Base-by-base conservation (phyloP, 1,140 invertebrate genomes). In the Musca vetustissima region DNA sequence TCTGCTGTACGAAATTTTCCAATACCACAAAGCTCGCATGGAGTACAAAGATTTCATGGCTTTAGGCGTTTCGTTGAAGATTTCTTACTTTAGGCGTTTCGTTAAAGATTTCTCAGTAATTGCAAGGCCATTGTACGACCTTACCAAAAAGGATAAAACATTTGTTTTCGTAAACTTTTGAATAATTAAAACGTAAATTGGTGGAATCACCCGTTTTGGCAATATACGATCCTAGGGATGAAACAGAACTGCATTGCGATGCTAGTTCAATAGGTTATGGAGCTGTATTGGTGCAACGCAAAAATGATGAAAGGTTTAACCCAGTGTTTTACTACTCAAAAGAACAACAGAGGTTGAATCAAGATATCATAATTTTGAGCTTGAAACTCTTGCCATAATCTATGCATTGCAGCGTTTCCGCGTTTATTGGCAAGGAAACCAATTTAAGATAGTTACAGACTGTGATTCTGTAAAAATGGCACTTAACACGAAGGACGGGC, bases 121-220 rank as follows among this genome's bases (percentile, higher is more conserved):
- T 11, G 68, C 68, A 14, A 19, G 66, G 6, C 68, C 68, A 13
- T 19, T 69, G 15, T 19, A 66, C 19, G 13, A 52, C 21, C 32
- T 69, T n/a, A 14, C 43, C 1, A 14, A 48, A 36, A 65, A 69
- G 13, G 68, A 65, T 47, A 49, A 1, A 2, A 64, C 64, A 25
- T 69, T 69, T 64, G 22, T 24, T 7, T 36, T 55, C 32, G 43
- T 7, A 32, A 19, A 25, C 22, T 11, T 67, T 67, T 43, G 52
- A 67, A 32, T 8, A 19, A 14, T 28, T 67, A 8, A 67, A 67
- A 32, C 15, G 4, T 0, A 67, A 55, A 67, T 15, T 67, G 13
- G 14, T 55, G 11, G 17, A 36, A 14, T n/a, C 28, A 64, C 76
- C 76, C n/a, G 57, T 76, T 0, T 55, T 80, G 15, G 70, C 72